Evolutionary conservation across 2,888 invertebrate species (phyloP).

Genomic region (Allolobophora icterica): DNA sequence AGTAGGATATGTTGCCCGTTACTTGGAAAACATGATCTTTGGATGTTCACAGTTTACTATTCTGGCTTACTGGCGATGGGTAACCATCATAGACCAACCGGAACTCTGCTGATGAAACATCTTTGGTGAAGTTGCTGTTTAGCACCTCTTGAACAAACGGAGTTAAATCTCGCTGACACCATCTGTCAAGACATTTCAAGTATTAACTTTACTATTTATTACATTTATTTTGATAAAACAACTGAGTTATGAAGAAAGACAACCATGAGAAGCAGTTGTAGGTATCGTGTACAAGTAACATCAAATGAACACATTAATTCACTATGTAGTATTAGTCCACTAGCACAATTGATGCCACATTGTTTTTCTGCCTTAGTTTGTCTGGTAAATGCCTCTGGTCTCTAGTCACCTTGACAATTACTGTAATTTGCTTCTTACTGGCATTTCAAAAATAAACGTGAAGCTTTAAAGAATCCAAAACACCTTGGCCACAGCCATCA

Average conservation of each 20-base stretch:
- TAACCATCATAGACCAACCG: slow-evolving; percentile 41
- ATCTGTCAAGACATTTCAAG: slow-evolving; percentile 34
- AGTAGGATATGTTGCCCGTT: neutral
- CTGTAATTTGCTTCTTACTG: too few relatives aligned
- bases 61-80: neutral
- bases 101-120: slow-evolving; percentile 18
- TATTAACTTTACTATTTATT: neutral
- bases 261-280: neutral
- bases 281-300: neutral
- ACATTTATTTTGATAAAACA: slow-evolving; percentile 1
- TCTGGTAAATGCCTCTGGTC: too few relatives aligned
- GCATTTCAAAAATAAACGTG: too few relatives aligned
- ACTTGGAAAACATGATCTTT: neutral
- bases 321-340: too few relatives aligned
- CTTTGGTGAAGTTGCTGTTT: slow-evolving; percentile 28
- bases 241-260: neutral
- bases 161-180: slow-evolving; percentile 42
- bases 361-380: too few relatives aligned
- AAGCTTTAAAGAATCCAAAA: too few relatives aligned
- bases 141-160: slow-evolving; percentile 30
- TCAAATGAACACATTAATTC: too few relatives aligned
- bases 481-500: too few relatives aligned
- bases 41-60: slow-evolving; percentile 32
- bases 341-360: too few relatives aligned
- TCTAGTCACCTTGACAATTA: too few relatives aligned